Evolutionary conservation across 2,797 vertebrate species (phyloP).

Genomic region (Okamejei kenojei): DNA sequence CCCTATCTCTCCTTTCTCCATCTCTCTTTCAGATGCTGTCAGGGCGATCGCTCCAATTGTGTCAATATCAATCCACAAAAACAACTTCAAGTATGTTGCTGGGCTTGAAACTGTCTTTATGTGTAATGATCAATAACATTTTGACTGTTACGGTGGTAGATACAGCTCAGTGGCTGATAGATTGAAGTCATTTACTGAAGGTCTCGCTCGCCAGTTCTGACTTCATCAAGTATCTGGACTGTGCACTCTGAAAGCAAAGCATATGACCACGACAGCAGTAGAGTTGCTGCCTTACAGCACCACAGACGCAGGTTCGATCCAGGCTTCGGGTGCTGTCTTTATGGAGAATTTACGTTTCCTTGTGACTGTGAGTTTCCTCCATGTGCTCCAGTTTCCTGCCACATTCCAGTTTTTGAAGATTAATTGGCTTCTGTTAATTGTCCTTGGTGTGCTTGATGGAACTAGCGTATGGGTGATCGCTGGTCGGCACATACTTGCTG

Average conservation of each 20-base stretch:
- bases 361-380: no score
- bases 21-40: not conserved
- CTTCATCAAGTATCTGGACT: not conserved
- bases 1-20: not conserved
- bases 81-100: not conserved
- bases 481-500: no score
- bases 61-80: not conserved
- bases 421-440: no score
- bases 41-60: not conserved
- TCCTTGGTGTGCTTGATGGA: no score
- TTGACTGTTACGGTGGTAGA: not conserved
- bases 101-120: not conserved
- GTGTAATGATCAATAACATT: conserved; percentile 21
- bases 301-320: no score
- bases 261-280: no score
- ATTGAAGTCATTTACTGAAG: not conserved
- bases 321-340: no score
- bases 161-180: not conserved
- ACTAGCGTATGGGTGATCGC: no score
- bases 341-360: no score
- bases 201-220: not conserved
- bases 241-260: not conserved
- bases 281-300: no score
- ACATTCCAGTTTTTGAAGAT: no score
- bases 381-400: no score